phyloP scores from a whole-genome alignment of 2,797 vertebrate species.

The Moxostoma hubbsi region DNA sequence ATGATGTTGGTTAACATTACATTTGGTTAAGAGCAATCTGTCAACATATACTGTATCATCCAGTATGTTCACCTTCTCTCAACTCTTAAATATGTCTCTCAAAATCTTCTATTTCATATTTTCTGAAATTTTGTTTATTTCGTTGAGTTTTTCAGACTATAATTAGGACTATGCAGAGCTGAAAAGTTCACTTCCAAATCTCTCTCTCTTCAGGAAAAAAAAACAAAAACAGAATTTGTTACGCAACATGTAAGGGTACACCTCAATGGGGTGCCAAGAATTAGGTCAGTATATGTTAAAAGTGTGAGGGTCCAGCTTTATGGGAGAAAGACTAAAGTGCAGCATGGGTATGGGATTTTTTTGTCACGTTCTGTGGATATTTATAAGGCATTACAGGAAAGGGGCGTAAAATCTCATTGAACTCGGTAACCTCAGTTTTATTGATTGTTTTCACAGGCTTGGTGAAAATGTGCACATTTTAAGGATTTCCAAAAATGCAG shows the following conservation, averaged over 20 bases:
- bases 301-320: not conserved
- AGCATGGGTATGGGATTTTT: not conserved
- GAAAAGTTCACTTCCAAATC: not conserved
- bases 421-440: not conserved
- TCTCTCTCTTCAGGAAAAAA: too few relatives aligned
- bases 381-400: not conserved
- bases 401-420: not conserved
- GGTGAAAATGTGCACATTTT: not conserved
- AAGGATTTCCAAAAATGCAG: not conserved
- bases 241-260: conserved; percentile 49
- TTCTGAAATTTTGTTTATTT: not conserved
- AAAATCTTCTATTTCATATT: not conserved
- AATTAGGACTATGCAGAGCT: not conserved
- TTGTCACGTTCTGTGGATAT: not conserved
- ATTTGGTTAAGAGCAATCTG: not conserved
- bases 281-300: conserved; percentile 41
- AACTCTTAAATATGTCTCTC: not conserved
- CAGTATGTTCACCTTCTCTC: not conserved
- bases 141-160: not conserved
- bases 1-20: not conserved
- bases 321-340: not conserved
- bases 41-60: not conserved
- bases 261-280: conserved; percentile 29
- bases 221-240: conserved; percentile 15
- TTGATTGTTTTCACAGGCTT: not conserved